Conservation (phyloP, 2,888 invertebrate genomes). For the Sabatieria punctata region DNA sequence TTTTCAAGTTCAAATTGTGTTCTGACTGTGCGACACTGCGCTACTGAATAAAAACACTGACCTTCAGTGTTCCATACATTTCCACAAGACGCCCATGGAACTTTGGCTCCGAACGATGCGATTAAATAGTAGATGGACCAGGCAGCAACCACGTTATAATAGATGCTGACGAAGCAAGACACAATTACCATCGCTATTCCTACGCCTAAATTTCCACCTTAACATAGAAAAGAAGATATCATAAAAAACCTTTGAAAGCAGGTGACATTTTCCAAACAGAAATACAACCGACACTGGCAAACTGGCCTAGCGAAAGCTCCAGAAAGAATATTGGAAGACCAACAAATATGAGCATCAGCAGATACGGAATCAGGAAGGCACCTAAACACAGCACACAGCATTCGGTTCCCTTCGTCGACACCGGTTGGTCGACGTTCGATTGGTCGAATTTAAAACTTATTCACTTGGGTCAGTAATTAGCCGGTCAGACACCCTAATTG, state of each 20-base stretch:
- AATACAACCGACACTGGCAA: conserved; percentile 52
- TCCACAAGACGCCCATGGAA: conserved; percentile 39
- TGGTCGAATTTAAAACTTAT: too few species aligned
- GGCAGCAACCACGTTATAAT: conserved; percentile 42
- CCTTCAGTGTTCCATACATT: conserved; percentile 36
- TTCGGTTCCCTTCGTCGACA: too few species aligned
- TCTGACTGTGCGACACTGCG: too few species aligned
- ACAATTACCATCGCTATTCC: conserved; percentile 42
- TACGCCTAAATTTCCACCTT: conserved; percentile 32
- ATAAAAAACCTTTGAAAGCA: conserved; percentile 45
- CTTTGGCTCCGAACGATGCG: conserved; percentile 31
- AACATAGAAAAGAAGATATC: conserved; percentile 31
- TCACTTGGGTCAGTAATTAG: too few species aligned
- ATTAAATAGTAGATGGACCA: conserved; percentile 41
- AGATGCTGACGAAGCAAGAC: conserved; percentile 38
- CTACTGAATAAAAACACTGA: conserved; percentile 14
- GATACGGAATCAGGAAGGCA: conserved; percentile 60
- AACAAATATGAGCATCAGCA: conserved; percentile 56
- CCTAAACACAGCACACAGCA: too few species aligned
- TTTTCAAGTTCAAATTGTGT: too few species aligned
- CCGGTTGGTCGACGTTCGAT: too few species aligned
- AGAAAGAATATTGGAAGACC: conserved; percentile 65
- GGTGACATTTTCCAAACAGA: conserved; percentile 64
- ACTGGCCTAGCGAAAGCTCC: conserved; percentile 68
- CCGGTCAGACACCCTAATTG: too few species aligned